Conservation (phyloP, 2,113 vertebrate genomes). For the Procavia capensis region DNA sequence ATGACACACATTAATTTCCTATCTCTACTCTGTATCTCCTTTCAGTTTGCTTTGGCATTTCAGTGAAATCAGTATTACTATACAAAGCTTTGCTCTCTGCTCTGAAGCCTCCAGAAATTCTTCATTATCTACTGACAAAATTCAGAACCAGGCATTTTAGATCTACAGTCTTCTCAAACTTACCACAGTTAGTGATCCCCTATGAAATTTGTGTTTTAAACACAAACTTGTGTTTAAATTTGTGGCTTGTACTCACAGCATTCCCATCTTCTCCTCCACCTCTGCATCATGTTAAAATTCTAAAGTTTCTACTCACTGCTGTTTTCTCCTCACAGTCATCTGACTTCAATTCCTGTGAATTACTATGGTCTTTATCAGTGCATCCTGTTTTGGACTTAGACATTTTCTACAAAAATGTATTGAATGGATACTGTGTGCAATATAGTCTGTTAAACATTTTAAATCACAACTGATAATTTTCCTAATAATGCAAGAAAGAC, state of each 20-base stretch:
- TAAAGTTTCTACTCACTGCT: not conserved
- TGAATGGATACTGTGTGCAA: not conserved
- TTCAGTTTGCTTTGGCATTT: not conserved
- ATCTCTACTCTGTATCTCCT: not conserved
- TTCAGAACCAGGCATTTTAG: conserved; percentile 26
- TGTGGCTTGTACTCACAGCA: not conserved
- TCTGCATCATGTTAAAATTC: not conserved
- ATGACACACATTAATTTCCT: not conserved
- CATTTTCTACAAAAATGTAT: conserved; percentile 31
- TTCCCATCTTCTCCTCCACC: not conserved
- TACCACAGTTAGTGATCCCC: not conserved
- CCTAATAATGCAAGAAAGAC: not conserved
- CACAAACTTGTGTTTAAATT: too few species aligned
- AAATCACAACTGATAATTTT: conserved; percentile 44
- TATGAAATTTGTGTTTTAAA: not conserved
- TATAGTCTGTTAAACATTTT: conserved; percentile 26
- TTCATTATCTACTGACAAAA: conserved; percentile 12
- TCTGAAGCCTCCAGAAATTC: conserved; percentile 22
- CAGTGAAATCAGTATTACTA: conserved; percentile 41
- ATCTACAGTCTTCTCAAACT: conserved; percentile 9
- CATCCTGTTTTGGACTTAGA: not conserved
- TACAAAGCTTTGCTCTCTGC: not conserved
- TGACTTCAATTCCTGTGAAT: not conserved
- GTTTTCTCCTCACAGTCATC: conserved; percentile 14
- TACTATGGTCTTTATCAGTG: not conserved